Evolutionary conservation across 2,797 vertebrate species (phyloP).

Genomic region (Tarsius wallacei): DNA sequence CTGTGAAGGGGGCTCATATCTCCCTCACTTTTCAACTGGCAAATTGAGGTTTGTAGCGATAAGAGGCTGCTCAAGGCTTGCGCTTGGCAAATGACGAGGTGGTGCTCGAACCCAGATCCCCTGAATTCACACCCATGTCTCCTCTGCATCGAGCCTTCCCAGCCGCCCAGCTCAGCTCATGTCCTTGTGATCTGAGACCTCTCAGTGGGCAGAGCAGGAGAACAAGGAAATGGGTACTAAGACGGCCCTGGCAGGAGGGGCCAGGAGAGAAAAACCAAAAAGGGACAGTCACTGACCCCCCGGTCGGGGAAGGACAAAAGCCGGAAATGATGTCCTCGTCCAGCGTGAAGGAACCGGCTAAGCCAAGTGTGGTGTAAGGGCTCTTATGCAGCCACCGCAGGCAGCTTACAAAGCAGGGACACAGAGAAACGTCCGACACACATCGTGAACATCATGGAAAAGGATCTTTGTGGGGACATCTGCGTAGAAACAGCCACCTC

Average conservation of each 20-base stretch:
- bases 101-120: neutral
- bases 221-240: fast-evolving
- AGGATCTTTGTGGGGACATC: fast-evolving
- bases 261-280: neutral
- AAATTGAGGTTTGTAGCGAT: neutral
- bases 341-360: neutral
- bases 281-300: neutral
- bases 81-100: fast-evolving
- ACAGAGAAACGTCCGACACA: neutral
- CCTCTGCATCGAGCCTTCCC: too few relatives aligned
- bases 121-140: neutral
- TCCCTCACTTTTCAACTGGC: neutral
- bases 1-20: neutral
- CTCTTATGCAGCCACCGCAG: fast-evolving
- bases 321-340: fast-evolving
- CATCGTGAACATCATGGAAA: fast-evolving
- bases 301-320: neutral
- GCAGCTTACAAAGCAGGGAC: neutral
- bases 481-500: fast-evolving
- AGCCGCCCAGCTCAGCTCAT: fast-evolving
- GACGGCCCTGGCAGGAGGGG: neutral
- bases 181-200: neutral
- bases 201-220: fast-evolving
- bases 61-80: fast-evolving
- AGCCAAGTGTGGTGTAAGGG: fast-evolving